Evolutionary conservation across 2,888 invertebrate species (phyloP).

Genomic region (Kryphioiulus occultus): DNA sequence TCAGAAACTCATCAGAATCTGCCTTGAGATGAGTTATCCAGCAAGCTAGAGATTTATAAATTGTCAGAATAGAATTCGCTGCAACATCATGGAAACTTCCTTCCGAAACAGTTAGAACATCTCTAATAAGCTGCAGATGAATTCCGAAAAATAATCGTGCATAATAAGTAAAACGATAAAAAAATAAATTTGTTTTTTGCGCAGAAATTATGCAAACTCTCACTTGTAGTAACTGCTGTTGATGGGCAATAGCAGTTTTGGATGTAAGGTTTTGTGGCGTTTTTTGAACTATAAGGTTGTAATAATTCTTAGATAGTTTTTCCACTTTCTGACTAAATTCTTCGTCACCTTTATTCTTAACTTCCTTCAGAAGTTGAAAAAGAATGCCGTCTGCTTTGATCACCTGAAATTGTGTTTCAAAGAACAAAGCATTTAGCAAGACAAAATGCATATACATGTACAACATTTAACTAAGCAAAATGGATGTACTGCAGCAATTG

Average conservation of each 20-base stretch:
- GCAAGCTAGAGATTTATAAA: conserved; percentile 46
- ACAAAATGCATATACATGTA: too few relatives aligned
- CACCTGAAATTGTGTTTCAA: background rate
- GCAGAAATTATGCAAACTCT: background rate
- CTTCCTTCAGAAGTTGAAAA: conserved; percentile 27
- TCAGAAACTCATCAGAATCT: conserved; percentile 43
- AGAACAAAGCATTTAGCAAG: too few relatives aligned
- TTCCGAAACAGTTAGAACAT: conserved; percentile 45
- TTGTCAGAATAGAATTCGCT: background rate
- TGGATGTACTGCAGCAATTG: too few relatives aligned
- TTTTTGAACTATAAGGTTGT: background rate
- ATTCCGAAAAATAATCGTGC: background rate
- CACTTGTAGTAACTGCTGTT: conserved; percentile 45
- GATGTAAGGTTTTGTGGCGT: background rate
- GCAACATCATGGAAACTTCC: background rate
- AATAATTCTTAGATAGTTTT: background rate
- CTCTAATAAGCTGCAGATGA: conserved; percentile 43
- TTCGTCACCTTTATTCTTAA: background rate
- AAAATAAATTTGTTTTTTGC: background rate
- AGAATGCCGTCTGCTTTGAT: conserved; percentile 42
- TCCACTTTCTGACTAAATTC: background rate
- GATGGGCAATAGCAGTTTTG: background rate
- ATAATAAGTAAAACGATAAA: background rate
- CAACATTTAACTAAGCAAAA: too few relatives aligned
- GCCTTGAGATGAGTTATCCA: background rate